Evolutionary conservation across 2,113 vertebrate species (phyloP), one percentile per base, ranked within the genome.

Genomic region (Gasterosteus aculeatus): DNA sequence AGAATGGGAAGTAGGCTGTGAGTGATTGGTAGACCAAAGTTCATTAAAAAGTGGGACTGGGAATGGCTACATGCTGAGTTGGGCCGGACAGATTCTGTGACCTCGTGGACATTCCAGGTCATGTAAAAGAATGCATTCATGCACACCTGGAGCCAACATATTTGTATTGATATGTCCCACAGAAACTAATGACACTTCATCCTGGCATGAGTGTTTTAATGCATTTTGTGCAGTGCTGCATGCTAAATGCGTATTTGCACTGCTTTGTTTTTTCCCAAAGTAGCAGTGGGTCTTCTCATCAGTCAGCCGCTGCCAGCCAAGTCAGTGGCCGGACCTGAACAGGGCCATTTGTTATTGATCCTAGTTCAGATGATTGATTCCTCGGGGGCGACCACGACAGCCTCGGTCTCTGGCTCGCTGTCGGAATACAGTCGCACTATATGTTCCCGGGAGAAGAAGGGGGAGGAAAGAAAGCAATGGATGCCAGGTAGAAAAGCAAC

Each of bases 321-420:
- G 71, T 73, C 75, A 31, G 68, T 85, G 51, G 72, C 77, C n/a
- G 35, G 71, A 78, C 31, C 66, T 64, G 81, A 35, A 83, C 81
- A 74, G 38, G 33, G 77, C 64, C 77, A 66, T 82, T 77, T 82
- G 35, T 61, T 89, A 92, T 92, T 67, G 91, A 92, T 93, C 75
- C 29, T 61, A 61, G 76, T 75, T 82, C 44, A 39, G 75, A 81
- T 91, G 87, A 91, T 88, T 88, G 81, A 91, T 87, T 88, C 88
- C 81, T 58, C 59, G 3, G 75, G 75, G 88, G 47, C 46, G 3
- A 39, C 69, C 47, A 12, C 54, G 60, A 72, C 75, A 51, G 54
- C 57, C 75, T 69, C 0, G 42, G 64, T 57, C 77, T 79, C 26
- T 79, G 72, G 85, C 83, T 70, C 42, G 66, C 82, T 90, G 83